Percentiles rank a stretch among this genome's conserved stretches.
Conservation (phyloP, 2,113 vertebrate genomes). For the Pseudopodoces humilis region DNA sequence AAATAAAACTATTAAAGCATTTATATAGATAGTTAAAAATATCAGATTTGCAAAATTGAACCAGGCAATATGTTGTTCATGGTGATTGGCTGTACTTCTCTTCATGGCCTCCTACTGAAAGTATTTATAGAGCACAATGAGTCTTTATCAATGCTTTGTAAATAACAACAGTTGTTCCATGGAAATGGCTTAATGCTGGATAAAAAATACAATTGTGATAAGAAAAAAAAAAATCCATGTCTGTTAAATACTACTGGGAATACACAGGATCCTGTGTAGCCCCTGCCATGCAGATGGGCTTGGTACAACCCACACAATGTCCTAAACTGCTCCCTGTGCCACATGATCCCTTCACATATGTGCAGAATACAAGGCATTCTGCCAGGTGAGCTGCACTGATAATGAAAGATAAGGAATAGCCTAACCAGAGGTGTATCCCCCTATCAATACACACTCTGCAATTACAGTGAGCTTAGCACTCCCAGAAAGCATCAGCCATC, state of each 20-base stretch:
- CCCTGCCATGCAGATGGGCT: neutral
- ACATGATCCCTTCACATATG: no score
- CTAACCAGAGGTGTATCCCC: neutral
- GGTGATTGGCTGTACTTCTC: neutral
- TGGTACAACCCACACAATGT: neutral
- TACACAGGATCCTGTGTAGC: neutral
- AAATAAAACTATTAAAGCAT: neutral
- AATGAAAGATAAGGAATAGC: neutral
- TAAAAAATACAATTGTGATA: neutral
- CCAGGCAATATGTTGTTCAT: neutral
- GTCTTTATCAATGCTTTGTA: neutral
- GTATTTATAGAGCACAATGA: neutral
- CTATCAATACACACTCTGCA: neutral
- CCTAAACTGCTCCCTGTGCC: neutral
- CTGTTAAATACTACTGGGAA: neutral
- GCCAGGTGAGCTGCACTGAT: neutral
- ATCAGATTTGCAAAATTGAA: neutral
- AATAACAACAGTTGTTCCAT: neutral
- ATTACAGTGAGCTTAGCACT: neutral
- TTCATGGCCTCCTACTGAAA: neutral
- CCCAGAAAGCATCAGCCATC: neutral
- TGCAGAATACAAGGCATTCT: neutral
- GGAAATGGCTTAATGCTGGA: neutral
- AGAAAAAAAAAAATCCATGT: neutral
- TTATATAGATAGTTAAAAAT: neutral